Evolutionary conservation across 2,113 vertebrate species (phyloP).

Genomic region (Lates calcarifer): DNA sequence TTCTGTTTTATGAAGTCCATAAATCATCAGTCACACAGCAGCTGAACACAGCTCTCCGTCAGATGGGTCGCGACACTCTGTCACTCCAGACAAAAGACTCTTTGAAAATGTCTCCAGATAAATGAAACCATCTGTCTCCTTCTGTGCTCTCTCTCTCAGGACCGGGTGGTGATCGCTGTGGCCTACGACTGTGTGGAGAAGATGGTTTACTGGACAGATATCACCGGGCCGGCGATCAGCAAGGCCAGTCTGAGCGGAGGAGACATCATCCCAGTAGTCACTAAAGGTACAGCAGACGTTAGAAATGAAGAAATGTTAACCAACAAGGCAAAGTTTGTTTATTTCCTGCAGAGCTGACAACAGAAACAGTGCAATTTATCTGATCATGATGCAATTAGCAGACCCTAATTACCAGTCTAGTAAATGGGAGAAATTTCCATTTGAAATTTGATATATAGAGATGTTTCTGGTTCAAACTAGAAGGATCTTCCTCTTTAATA

Average conservation of each 20-base stretch:
- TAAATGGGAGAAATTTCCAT: too few relatives aligned
- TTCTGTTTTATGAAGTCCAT: not conserved
- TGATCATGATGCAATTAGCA: too few relatives aligned
- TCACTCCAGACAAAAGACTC: constrained; percentile 28
- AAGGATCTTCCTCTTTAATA: too few relatives aligned
- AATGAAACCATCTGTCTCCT: constrained; percentile 8
- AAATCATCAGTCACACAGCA: not conserved
- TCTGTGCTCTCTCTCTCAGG: constrained; percentile 76
- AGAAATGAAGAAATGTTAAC: not conserved
- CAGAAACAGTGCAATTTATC: too few relatives aligned
- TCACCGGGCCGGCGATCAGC: constrained; percentile 91
- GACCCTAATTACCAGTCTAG: too few relatives aligned
- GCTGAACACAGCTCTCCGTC: not conserved
- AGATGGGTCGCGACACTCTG: not conserved
- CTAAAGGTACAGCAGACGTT: constrained; percentile 84
- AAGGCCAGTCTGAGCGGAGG: constrained; percentile 88
- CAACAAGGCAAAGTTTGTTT: not conserved
- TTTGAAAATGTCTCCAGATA: constrained; percentile 11
- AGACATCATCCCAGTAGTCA: constrained; percentile 85
- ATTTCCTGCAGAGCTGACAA: too few relatives aligned
- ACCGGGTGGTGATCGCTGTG: constrained; percentile 93
- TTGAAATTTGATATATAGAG: too few relatives aligned
- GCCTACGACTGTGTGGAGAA: constrained; percentile 93
- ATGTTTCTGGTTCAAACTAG: too few relatives aligned
- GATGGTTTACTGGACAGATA: constrained; percentile 95